Base-by-base conservation (phyloP, 2,113 vertebrate species). In the Empidonax traillii region DNA sequence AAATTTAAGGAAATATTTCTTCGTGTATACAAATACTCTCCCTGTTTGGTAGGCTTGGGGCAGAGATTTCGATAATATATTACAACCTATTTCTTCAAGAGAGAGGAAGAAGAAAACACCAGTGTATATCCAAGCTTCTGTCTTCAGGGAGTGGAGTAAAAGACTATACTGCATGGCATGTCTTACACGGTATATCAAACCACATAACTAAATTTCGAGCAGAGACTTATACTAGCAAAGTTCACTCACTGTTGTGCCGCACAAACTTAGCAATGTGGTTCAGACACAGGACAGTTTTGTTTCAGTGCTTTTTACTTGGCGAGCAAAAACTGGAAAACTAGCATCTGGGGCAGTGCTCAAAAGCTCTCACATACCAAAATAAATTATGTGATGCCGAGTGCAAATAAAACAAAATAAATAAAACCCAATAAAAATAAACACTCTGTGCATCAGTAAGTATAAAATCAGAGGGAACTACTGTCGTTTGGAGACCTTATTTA, bases 121-220 rank as follows among this genome's bases (percentile, higher is more conserved):
- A 68, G 5, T 27, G 24, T 65, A 9, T 20, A 39, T 7, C 20
- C 21, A 56, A 47, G 33, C 25, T 69, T 55, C 35, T 1, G 1
- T 23, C 41, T 28, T 14, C 30, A 66, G 51, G 12, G 19, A 71
- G 23, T 4, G 0, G 9, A 91, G 18, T 41, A 47, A 22, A 55
- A 47, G 22, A 55, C 27, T 55, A 14, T 35, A 10, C 23, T 55
- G 25, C 24, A 27, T 0, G 0, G 25, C 24, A 27, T 0, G 0
- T 17, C 37, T 56, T 51, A 18, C 0, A 1, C 2, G 12, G 18
- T 22, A 52, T 1, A 17, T 35, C 83, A 59, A 72, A 41, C 44
- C 68, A 56, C 12, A 0, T 3, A 85, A 21, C 35, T 52, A 8
- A 55, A 52, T 47, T 61, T 25, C 31, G 28, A 76, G 37, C 63